Conservation (phyloP, 2,888 invertebrate genomes). For the Scaptodrosophila latifasciaeformis region DNA sequence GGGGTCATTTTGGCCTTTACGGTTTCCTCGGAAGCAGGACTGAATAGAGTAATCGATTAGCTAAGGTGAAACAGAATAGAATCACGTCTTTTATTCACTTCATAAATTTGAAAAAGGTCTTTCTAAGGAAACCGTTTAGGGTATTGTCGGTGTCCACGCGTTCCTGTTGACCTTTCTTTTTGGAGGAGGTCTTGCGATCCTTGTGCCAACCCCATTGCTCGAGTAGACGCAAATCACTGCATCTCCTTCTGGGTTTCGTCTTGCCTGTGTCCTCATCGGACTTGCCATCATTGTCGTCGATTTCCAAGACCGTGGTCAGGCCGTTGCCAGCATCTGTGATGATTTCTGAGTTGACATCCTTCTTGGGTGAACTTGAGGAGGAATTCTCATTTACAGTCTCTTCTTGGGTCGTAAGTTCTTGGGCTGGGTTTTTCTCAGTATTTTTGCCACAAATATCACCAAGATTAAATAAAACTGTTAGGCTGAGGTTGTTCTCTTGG, state of each 20-base stretch:
- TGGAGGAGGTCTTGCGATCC: conserved; percentile 52
- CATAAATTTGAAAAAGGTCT: conserved; percentile 58
- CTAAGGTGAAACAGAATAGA: too few relatives aligned
- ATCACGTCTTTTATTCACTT: too few relatives aligned
- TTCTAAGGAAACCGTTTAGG: conserved; percentile 59
- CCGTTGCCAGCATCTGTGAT: too few relatives aligned
- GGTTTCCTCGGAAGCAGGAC: neutral
- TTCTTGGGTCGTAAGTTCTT: too few relatives aligned
- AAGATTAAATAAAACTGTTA: neutral
- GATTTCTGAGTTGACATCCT: too few relatives aligned
- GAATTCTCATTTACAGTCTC: too few relatives aligned
- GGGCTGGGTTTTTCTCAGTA: neutral
- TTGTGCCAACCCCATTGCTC: conserved; percentile 87
- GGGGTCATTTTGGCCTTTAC: neutral
- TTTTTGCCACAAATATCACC: neutral
- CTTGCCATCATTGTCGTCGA: conserved; percentile 25
- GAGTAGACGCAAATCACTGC: conserved; percentile 83
- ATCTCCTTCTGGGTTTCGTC: conserved; percentile 78
- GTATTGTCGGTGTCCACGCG: conserved; percentile 58
- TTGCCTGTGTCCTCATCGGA: conserved; percentile 50
- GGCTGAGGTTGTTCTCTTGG: neutral
- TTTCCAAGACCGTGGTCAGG: too few relatives aligned
- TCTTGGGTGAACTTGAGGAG: too few relatives aligned
- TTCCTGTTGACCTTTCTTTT: conserved; percentile 63
- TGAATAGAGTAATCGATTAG: neutral